phyloP scores from a whole-genome alignment of 2,797 vertebrate genomes.

The Danio albolineatus region DNA sequence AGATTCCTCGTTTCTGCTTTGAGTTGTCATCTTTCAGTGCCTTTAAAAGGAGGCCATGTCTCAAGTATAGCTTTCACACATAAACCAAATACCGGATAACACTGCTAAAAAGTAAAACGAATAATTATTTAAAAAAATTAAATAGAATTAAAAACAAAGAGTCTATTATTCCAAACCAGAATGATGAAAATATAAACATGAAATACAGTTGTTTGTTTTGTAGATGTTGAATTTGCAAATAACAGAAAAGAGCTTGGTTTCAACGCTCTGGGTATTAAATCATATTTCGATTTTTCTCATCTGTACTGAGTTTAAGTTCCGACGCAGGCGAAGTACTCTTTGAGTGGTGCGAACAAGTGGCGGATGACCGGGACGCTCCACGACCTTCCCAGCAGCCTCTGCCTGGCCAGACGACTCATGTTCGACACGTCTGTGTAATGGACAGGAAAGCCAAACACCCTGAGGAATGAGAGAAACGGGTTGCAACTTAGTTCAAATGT shows the following conservation, averaged over 20 bases:
- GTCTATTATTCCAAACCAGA: constrained; percentile 78
- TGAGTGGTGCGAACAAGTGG: constrained; percentile 98
- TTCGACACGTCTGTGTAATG: constrained; percentile 99
- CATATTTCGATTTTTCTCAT: constrained; percentile 69
- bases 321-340: constrained; percentile 98
- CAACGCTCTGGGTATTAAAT: constrained; percentile 80
- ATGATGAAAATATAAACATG: constrained; percentile 82
- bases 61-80: constrained; percentile 86
- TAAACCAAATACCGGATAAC: constrained; percentile 90
- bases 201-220: constrained; percentile 77
- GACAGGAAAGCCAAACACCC: constrained; percentile 96
- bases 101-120: constrained; percentile 89
- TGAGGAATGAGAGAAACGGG: constrained; percentile 62
- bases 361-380: constrained; percentile 98
- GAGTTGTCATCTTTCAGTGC: constrained; percentile 74
- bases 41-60: constrained; percentile 82
- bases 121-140: constrained; percentile 78
- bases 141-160: constrained; percentile 84
- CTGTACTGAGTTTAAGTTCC: constrained; percentile 66
- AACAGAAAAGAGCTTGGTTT: constrained; percentile 72
- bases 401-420: constrained; percentile 98
- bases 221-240: constrained; percentile 78
- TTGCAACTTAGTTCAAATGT: background rate
- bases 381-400: constrained; percentile 95
- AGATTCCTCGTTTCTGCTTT: constrained; percentile 60